Percentiles rank a stretch among this genome's conserved stretches.
Conservation (phyloP, 2,797 vertebrate genomes). For the Cynodonichthys magdalenae region DNA sequence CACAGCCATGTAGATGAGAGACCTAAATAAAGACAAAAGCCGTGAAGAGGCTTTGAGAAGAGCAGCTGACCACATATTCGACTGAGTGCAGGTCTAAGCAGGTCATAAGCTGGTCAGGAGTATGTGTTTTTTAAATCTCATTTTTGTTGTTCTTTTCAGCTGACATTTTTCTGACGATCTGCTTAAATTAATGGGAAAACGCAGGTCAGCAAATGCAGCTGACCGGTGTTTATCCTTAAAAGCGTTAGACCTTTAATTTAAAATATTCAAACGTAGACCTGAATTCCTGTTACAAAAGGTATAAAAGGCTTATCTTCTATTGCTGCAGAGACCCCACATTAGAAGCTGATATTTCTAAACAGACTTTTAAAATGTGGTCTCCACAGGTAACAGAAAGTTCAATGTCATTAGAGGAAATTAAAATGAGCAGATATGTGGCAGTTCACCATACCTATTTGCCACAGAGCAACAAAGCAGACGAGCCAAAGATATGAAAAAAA, state of each 20-base stretch:
- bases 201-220: conserved; percentile 21
- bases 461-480: conserved; percentile 32
- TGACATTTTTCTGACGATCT: conserved; percentile 1
- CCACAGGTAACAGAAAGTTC: conserved; percentile 25
- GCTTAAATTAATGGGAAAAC: conserved; percentile 26
- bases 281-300: conserved; percentile 16
- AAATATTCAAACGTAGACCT: conserved; percentile 20
- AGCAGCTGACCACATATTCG: conserved; percentile 69
- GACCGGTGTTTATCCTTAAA: conserved; percentile 33
- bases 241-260: conserved; percentile 35
- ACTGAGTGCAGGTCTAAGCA: conserved; percentile 47
- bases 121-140: conserved; percentile 39
- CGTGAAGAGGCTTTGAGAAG: conserved; percentile 72
- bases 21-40: conserved; percentile 79
- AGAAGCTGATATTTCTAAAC: conserved; percentile 8
- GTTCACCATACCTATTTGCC: conserved; percentile 20
- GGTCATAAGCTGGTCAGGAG: conserved; percentile 43
- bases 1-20: conserved; percentile 59
- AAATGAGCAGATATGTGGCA: conserved; percentile 5
- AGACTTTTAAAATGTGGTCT: conserved; percentile 16
- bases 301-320: conserved; percentile 17
- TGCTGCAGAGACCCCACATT: conserved; percentile 12
- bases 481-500: conserved; percentile 26
- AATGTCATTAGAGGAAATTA: conserved; percentile 24
- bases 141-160: background rate